phyloP scores from a whole-genome alignment of 2,888 invertebrate genomes.

The Drosophila rubida region DNA sequence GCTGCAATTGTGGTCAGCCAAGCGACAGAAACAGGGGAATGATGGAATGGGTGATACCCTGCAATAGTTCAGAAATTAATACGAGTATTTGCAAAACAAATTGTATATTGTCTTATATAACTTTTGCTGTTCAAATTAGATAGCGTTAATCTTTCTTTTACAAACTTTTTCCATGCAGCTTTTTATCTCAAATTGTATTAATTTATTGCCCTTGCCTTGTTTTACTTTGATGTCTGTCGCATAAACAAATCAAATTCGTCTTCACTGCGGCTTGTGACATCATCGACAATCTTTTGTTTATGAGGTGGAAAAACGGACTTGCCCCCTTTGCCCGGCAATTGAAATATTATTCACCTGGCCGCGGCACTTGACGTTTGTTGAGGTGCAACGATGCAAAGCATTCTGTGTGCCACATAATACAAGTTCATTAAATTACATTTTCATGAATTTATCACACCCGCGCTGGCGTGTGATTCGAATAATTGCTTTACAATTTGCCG shows the following conservation, averaged over 20 bases:
- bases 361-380: conserved; percentile 45
- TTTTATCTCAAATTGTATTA: conserved; percentile 4
- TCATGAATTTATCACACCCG: conserved; percentile 58
- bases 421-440: conserved; percentile 47
- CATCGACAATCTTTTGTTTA: conserved; percentile 40
- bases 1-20: conserved; percentile 28
- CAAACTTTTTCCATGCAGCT: background rate
- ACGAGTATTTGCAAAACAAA: no score
- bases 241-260: conserved; percentile 67
- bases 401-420: conserved; percentile 13
- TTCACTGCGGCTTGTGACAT: conserved; percentile 70
- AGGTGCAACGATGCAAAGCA: conserved; percentile 73
- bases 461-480: conserved; percentile 68
- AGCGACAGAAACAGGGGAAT: conserved; percentile 8
- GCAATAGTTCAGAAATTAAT: no score
- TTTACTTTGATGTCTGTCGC: conserved; percentile 19
- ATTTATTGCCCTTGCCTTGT: conserved; percentile 16
- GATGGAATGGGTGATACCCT: background rate
- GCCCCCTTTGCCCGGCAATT: background rate
- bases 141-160: background rate
- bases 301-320: conserved; percentile 32
- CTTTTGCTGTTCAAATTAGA: no score
- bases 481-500: conserved; percentile 74
- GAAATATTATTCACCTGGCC: conserved; percentile 26
- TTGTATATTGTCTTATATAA: no score